These are phyloP conservation scores for Chymomyza caudatula DNA, from an alignment of 2,888 invertebrate genomes.

Conservation along the genomic window DNA sequence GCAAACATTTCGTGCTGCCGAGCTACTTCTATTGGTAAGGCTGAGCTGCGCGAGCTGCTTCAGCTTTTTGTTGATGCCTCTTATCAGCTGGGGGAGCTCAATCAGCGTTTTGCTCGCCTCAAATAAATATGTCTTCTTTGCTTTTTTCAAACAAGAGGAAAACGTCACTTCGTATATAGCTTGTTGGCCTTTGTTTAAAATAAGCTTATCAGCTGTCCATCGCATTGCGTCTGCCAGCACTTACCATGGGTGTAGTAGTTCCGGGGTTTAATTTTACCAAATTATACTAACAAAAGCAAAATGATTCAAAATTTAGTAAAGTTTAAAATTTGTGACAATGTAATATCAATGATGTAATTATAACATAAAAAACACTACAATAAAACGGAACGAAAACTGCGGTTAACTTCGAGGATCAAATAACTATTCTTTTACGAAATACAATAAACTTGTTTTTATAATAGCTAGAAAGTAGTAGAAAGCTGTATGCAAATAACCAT, in stretches of 20 bases:
- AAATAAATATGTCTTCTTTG: background rate
- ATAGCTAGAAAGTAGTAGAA: no score
- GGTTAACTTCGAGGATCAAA: no score
- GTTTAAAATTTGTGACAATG: no score
- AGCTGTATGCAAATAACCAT: no score
- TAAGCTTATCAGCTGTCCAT: background rate
- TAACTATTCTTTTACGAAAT: no score
- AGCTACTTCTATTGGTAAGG: constrained; percentile 49
- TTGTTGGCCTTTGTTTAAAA: background rate
- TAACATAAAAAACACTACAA: no score
- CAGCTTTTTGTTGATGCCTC: background rate
- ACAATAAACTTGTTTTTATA: no score
- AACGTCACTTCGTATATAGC: background rate
- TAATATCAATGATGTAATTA: no score
- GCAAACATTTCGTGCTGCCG: constrained; percentile 58
- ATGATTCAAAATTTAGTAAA: no score
- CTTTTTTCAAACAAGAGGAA: background rate
- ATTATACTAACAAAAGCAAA: background rate
- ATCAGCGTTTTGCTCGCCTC: background rate
- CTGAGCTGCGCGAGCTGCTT: constrained; percentile 10
- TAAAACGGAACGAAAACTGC: no score
- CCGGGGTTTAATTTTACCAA: background rate
- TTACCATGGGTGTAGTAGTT: background rate
- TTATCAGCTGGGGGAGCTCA: background rate
- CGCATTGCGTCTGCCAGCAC: background rate